These are phyloP conservation scores for Lymantria monacha DNA, from an alignment of 2,888 invertebrate genomes.

Conservation along the genomic window DNA sequence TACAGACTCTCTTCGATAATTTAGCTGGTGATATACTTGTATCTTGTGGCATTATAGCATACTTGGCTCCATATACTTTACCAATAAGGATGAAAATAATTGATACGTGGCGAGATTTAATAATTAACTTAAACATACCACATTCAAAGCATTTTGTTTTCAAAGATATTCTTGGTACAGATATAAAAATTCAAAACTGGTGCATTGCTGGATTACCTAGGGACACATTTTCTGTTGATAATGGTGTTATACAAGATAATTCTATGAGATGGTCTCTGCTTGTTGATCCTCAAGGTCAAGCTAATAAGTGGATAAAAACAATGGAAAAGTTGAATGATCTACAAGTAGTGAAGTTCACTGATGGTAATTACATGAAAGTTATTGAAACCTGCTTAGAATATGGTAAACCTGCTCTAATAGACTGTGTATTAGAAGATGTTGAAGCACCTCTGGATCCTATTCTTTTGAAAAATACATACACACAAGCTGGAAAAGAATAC, in stretches of 20 bases:
- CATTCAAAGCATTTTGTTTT: slow-evolving; percentile 89
- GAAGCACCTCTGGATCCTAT: slow-evolving; percentile 91
- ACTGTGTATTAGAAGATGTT: slow-evolving; percentile 89
- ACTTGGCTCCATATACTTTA: slow-evolving; percentile 92
- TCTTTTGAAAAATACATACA: slow-evolving; percentile 87
- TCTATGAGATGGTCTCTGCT: slow-evolving; percentile 90
- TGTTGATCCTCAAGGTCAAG: slow-evolving; percentile 93
- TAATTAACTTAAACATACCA: slow-evolving; percentile 87
- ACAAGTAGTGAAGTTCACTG: slow-evolving; percentile 87
- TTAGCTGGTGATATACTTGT: slow-evolving; percentile 95
- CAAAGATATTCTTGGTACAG: slow-evolving; percentile 88
- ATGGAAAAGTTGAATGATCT: slow-evolving; percentile 89
- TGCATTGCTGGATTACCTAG: slow-evolving; percentile 90
- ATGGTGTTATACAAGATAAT: slow-evolving; percentile 91
- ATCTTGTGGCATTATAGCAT: slow-evolving; percentile 94
- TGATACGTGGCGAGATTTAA: slow-evolving; percentile 87
- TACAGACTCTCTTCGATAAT: slow-evolving; percentile 89
- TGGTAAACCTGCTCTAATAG: slow-evolving; percentile 89
- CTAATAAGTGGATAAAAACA: slow-evolving; percentile 92
- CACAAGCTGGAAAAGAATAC: slow-evolving; percentile 87
- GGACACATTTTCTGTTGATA: slow-evolving; percentile 92
- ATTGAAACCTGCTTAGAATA: slow-evolving; percentile 89
- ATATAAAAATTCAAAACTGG: slow-evolving; percentile 94
- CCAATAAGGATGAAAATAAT: slow-evolving; percentile 83
- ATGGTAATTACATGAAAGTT: slow-evolving; percentile 88